A percentile compares a stretch with the other conserved stretches of the same genome.
Evolutionary conservation across 2,797 vertebrate species (phyloP).

Genomic region (Picus viridis): DNA sequence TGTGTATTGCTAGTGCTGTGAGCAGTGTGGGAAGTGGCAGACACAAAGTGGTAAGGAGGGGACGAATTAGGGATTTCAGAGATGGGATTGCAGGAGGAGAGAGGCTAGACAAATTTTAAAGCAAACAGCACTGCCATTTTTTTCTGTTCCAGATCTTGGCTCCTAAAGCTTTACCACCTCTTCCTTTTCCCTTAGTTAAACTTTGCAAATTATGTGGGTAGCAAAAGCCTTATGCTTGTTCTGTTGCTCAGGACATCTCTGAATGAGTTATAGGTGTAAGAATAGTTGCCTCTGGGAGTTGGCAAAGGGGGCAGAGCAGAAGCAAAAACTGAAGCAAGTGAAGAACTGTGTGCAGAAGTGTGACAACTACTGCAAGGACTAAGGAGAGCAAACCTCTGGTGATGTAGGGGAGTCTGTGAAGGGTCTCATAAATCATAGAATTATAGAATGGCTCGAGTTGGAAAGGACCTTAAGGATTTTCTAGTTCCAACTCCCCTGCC

Average conservation of each 20-base stretch:
- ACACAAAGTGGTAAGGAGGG: neutral
- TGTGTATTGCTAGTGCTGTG: neutral
- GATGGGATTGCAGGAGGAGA: neutral
- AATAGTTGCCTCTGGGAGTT: neutral
- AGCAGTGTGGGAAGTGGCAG: slow-evolving; percentile 55
- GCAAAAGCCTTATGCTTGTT: neutral
- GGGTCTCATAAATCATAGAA: neutral
- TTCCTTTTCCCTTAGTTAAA: slow-evolving; percentile 1
- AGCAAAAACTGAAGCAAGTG: neutral
- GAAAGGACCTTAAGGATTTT: too few relatives aligned
- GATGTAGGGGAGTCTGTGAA: neutral
- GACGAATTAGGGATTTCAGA: slow-evolving; percentile 7
- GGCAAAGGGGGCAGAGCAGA: neutral
- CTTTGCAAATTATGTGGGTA: neutral
- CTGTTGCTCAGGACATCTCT: neutral
- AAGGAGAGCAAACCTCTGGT: neutral
- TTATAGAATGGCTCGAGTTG: too few relatives aligned
- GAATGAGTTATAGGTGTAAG: neutral
- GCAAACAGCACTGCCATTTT: neutral
- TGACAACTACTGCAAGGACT: neutral
- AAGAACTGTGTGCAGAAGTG: accelerated
- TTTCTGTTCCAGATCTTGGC: neutral
- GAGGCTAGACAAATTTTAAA: neutral
- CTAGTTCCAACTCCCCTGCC: too few relatives aligned
- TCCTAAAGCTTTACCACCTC: neutral